These are phyloP conservation scores for Aphelenchoides fujianensis DNA, from an alignment of 1,140 invertebrate species.

Conservation along the genomic window DNA sequence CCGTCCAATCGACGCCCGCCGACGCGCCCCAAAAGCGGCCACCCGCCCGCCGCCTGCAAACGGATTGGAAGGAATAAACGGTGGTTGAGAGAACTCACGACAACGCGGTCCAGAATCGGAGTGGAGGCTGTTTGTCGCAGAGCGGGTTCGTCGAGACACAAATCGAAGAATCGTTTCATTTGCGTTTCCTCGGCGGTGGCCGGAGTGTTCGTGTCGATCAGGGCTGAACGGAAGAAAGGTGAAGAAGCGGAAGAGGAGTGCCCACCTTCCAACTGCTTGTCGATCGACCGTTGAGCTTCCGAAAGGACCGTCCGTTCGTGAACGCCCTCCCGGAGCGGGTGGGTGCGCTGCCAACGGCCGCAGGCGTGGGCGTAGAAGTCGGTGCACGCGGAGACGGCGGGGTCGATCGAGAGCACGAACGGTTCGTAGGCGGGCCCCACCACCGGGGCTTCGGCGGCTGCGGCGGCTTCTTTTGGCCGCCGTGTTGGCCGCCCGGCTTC, in stretches of 20 bases:
- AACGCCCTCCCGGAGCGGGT: background rate
- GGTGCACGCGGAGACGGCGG: background rate
- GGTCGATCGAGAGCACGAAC: background rate
- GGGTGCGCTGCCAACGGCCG: background rate
- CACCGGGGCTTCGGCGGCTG: background rate
- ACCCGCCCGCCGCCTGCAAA: no score
- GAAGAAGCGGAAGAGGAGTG: background rate
- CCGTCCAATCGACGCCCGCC: background rate
- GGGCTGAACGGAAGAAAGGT: background rate
- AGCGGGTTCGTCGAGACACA: background rate
- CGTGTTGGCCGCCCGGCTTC: no score
- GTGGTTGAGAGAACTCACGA: no score
- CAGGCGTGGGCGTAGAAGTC: constrained; percentile 9
- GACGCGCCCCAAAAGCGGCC: no score
- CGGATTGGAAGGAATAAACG: no score
- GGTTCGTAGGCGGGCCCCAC: background rate
- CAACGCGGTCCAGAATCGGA: background rate
- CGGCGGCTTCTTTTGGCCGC: background rate
- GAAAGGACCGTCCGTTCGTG: background rate
- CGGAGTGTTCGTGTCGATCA: background rate
- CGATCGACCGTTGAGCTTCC: background rate
- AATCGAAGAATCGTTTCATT: background rate
- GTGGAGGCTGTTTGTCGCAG: background rate
- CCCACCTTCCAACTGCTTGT: background rate
- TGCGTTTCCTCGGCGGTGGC: background rate